Conservation (phyloP, 2,797 vertebrate species). For the Chromis chromis region DNA sequence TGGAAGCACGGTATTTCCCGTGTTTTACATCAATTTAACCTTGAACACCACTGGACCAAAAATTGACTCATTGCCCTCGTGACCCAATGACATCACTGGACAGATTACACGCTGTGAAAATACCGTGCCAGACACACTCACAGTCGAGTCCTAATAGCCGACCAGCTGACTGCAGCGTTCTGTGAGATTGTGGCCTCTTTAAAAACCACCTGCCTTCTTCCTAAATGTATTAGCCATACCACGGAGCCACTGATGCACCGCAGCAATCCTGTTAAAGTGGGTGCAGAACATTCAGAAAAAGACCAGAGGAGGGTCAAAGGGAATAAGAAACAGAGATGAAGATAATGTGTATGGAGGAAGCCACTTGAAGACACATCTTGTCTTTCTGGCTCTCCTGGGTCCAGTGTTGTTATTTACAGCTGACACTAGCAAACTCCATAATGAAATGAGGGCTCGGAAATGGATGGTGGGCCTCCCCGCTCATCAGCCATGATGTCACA, state of each 20-base stretch:
- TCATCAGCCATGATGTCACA: slow-evolving; percentile 82
- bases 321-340: not conserved
- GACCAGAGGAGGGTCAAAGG: not conserved
- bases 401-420: slow-evolving; percentile 65
- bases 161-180: slow-evolving; percentile 23
- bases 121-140: slow-evolving; percentile 7
- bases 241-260: slow-evolving; percentile 34
- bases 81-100: slow-evolving; percentile 27
- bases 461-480: slow-evolving; percentile 70
- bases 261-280: slow-evolving; percentile 50
- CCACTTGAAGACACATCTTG: slow-evolving; percentile 6
- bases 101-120: slow-evolving; percentile 21
- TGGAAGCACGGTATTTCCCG: not conserved
- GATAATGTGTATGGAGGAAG: not conserved
- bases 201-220: slow-evolving; percentile 36
- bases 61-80: slow-evolving; percentile 6
- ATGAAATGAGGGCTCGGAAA: slow-evolving; percentile 60
- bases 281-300: not conserved
- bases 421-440: slow-evolving; percentile 59
- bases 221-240: slow-evolving; percentile 52
- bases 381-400: slow-evolving; percentile 39
- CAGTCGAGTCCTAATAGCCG: not conserved
- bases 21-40: not conserved
- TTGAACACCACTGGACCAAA: slow-evolving; percentile 1
- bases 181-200: slow-evolving; percentile 30